These are phyloP conservation scores for Zonitis immaculata DNA, from an alignment of 2,888 invertebrate genomes.

Conservation along the genomic window DNA sequence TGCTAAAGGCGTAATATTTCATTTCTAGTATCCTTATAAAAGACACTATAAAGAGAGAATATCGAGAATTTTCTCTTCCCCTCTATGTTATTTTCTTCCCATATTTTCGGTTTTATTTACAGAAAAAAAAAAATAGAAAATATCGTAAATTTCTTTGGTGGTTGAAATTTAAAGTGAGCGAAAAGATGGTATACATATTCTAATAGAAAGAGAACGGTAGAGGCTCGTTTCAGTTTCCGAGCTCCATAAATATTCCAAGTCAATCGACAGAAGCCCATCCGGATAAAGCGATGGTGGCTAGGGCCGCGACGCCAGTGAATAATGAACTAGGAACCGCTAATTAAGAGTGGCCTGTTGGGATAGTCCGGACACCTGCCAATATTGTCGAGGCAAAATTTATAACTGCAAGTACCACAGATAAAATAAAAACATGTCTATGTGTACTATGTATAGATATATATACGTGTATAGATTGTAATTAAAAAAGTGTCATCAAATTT, in stretches of 20 bases:
- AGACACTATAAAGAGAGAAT: neutral
- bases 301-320: slow-evolving; percentile 43
- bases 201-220: slow-evolving; percentile 38
- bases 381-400: slow-evolving; percentile 40
- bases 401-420: slow-evolving; percentile 9
- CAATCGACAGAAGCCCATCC: slow-evolving; percentile 42
- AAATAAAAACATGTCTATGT: neutral
- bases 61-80: neutral
- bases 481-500: neutral
- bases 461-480: neutral
- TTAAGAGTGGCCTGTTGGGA: slow-evolving; percentile 47
- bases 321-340: slow-evolving; percentile 48
- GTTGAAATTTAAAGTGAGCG: slow-evolving; percentile 9
- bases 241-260: slow-evolving; percentile 45
- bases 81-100: neutral
- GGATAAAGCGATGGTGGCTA: slow-evolving; percentile 44
- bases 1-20: slow-evolving; percentile 15
- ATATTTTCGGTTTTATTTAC: neutral
- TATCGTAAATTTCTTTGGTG: neutral
- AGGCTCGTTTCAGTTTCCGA: slow-evolving; percentile 25
- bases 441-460: neutral
- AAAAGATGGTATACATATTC: too few species aligned
- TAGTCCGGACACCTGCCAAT: slow-evolving; percentile 46
- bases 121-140: too few species aligned
- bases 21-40: slow-evolving; percentile 12